Evolutionary conservation across 2,888 invertebrate genomes (phyloP).

Genomic region (Dorcus parallelipipedus): DNA sequence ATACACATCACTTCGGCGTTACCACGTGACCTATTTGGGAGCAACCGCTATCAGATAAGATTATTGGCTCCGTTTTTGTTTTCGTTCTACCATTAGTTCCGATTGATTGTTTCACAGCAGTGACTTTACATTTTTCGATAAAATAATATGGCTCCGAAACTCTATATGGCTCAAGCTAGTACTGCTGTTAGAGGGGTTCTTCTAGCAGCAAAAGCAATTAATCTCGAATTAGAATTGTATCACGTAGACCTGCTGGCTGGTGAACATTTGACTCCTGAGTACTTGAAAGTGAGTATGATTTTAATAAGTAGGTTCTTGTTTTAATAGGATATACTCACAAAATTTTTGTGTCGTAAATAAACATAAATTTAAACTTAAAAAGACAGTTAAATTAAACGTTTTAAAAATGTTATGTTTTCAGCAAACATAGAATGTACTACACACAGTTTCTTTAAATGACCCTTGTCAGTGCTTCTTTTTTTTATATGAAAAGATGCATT

Average conservation of each 20-base stretch:
- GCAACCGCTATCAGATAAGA: neutral
- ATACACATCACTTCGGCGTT: too few species aligned
- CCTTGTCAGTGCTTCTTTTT: too few species aligned
- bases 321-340: too few species aligned
- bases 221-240: constrained; percentile 44
- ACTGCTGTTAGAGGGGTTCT: constrained; percentile 46
- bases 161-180: constrained; percentile 38
- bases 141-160: constrained; percentile 20
- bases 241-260: constrained; percentile 41
- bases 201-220: constrained; percentile 44
- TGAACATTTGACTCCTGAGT: constrained; percentile 48
- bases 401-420: too few species aligned
- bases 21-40: neutral
- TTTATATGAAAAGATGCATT: too few species aligned
- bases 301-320: neutral
- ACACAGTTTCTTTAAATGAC: too few species aligned
- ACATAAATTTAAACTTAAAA: too few species aligned
- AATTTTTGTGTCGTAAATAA: too few species aligned
- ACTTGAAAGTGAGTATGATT: constrained; percentile 40
- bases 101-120: neutral
- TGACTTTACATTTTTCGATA: neutral
- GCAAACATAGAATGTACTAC: too few species aligned
- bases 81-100: neutral
- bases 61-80: neutral
- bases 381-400: too few species aligned